Percentiles rank a stretch among this genome's conserved stretches.
These are phyloP conservation scores for Lasius platythorax DNA, from an alignment of 2,888 invertebrate species.

Conservation along the genomic window DNA sequence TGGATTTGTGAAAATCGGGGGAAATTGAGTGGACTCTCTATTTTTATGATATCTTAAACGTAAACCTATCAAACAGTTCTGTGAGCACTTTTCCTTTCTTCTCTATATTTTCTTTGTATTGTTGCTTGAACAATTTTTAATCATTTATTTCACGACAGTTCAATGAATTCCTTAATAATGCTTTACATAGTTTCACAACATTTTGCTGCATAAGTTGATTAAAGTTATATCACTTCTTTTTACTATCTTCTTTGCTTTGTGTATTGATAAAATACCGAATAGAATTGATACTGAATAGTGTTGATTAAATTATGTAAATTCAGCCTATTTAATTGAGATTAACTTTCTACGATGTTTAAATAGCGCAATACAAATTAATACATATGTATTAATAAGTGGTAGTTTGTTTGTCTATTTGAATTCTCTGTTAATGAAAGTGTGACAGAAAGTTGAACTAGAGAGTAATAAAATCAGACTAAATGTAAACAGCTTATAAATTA, in stretches of 20 bases:
- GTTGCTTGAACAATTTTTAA: not conserved
- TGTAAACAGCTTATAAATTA: too few species aligned
- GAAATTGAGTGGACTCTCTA: not conserved
- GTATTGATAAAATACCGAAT: not conserved
- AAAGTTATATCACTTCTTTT: not conserved
- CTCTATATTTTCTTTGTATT: not conserved
- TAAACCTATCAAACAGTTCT: conserved; percentile 21
- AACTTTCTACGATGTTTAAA: not conserved
- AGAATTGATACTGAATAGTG: too few species aligned
- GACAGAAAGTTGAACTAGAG: not conserved
- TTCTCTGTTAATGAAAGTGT: not conserved
- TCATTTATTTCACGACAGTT: not conserved
- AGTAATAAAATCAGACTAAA: not conserved
- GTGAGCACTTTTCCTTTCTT: not conserved
- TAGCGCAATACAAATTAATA: not conserved
- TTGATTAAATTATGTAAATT: not conserved
- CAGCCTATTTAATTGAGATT: not conserved
- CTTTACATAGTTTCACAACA: not conserved
- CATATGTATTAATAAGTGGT: not conserved
- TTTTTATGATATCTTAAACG: not conserved
- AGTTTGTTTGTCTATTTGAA: not conserved
- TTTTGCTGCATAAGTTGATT: not conserved
- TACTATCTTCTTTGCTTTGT: not conserved
- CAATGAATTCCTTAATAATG: not conserved
- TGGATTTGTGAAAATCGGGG: conserved; percentile 18